A percentile compares a stretch with the other conserved stretches of the same genome.
Evolutionary conservation across 2,797 vertebrate species (phyloP).

Genomic region (Neostethus bicornis): DNA sequence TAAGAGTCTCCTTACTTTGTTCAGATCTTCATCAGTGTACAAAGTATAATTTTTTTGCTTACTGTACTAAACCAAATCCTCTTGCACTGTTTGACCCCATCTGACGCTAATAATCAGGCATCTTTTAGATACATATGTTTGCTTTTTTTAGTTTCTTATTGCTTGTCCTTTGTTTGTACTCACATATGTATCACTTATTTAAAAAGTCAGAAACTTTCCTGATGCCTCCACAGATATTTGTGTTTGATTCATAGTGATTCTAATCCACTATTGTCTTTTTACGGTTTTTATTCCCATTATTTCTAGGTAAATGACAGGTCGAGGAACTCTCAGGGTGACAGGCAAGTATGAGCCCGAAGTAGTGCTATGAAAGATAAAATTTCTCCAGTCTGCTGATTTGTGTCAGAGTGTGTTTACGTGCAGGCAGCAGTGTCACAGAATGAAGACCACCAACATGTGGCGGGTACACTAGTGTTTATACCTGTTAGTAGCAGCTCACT

Average conservation of each 20-base stretch:
- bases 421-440: slow-evolving; percentile 29
- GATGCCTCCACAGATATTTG: not conserved
- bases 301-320: slow-evolving; percentile 36
- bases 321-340: slow-evolving; percentile 48
- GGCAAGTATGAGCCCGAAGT: slow-evolving; percentile 41
- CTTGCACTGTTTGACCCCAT: slow-evolving; percentile 35
- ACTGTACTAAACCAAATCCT: slow-evolving; percentile 31
- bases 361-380: slow-evolving; percentile 49
- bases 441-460: slow-evolving; percentile 10
- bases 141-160: not conserved
- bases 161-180: not conserved
- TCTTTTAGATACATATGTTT: slow-evolving; percentile 25
- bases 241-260: not conserved
- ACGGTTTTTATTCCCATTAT: slow-evolving; percentile 29
- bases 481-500: slow-evolving; percentile 22
- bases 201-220: too few relatives aligned
- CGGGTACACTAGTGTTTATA: slow-evolving; percentile 15
- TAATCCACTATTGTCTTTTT: slow-evolving; percentile 4
- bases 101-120: slow-evolving; percentile 50
- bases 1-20: slow-evolving; percentile 2
- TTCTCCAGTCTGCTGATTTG: slow-evolving; percentile 46
- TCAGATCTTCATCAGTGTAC: slow-evolving; percentile 34
- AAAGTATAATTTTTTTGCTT: slow-evolving; percentile 35
- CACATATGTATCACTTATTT: not conserved
- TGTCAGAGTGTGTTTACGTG: slow-evolving; percentile 45